Percentiles rank a stretch among this genome's conserved stretches.
These are phyloP conservation scores for Solea senegalensis DNA, from an alignment of 2,113 vertebrate species.

Conservation along the genomic window DNA sequence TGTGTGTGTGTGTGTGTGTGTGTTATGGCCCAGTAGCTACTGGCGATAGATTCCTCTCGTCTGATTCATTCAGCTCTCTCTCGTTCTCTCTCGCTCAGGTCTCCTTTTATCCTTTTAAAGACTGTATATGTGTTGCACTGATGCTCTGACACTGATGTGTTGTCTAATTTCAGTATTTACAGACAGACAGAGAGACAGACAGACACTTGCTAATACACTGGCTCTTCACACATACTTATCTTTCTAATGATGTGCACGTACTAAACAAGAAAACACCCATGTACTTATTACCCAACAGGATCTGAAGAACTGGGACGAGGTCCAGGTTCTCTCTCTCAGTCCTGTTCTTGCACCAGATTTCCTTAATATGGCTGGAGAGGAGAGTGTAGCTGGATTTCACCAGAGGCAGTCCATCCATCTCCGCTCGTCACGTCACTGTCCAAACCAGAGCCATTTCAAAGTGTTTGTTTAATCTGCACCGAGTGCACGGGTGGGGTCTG, in stretches of 20 bases:
- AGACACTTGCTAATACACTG: constrained; percentile 10
- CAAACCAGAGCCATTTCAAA: constrained; percentile 18
- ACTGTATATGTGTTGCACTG: constrained; percentile 27
- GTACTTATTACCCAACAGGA: constrained; percentile 60
- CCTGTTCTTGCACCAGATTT: constrained; percentile 38
- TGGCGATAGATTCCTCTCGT: constrained; percentile 51
- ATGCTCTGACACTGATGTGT: constrained; percentile 14
- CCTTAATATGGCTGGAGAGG: constrained; percentile 65
- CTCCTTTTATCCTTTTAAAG: constrained; percentile 70
- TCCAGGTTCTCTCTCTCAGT: constrained; percentile 33
- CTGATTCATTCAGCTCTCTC: constrained; percentile 44
- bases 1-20: background rate
- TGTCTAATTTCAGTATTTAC: constrained; percentile 26
- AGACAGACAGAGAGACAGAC: constrained; percentile 4
- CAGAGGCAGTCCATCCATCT: constrained; percentile 21
- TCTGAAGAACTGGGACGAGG: constrained; percentile 50
- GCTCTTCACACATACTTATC: background rate
- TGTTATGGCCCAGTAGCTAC: constrained; percentile 34
- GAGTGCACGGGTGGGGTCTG: background rate
- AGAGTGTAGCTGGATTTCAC: constrained; percentile 26
- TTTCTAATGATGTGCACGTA: constrained; percentile 7
- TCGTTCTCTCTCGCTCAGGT: background rate
- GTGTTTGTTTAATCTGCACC: constrained; percentile 46
- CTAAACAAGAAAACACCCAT: constrained; percentile 5
- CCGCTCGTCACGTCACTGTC: constrained; percentile 8